phyloP scores from a whole-genome alignment of 30 jellyfish, hydroid and myxozoan genomes.

The Aurelia sp. region DNA sequence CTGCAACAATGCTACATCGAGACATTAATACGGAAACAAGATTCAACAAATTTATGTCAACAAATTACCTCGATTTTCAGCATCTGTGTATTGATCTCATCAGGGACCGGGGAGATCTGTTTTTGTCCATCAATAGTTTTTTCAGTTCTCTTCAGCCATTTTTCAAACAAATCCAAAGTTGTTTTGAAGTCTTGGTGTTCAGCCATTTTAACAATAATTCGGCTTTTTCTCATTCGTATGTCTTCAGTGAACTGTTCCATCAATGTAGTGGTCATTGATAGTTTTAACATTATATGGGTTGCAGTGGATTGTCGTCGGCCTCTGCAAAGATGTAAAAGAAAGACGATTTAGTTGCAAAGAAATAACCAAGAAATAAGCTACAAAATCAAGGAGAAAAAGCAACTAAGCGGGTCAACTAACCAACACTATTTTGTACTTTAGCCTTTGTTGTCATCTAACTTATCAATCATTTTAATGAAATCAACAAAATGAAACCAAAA shows the following conservation, averaged over 20 bases:
- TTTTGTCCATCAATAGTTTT: slow-evolving; percentile 71
- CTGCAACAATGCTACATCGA: no score
- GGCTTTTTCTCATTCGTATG: slow-evolving; percentile 62
- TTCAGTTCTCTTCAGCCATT: slow-evolving; percentile 89
- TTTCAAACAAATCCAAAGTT: slow-evolving; percentile 73
- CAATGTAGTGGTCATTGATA: slow-evolving; percentile 54
- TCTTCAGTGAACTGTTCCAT: slow-evolving; percentile 77
- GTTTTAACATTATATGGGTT: slow-evolving; percentile 56
- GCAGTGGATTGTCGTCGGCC: slow-evolving; percentile 81
- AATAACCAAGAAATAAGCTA: no score
- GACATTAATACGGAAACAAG: no score
- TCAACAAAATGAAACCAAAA: no score
- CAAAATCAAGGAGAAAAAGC: no score
- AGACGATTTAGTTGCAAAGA: no score
- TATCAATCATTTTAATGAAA: no score
- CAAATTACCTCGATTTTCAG: slow-evolving; percentile 66
- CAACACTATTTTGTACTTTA: no score
- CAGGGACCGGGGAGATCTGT: slow-evolving; percentile 67
- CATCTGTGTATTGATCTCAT: slow-evolving; percentile 72
- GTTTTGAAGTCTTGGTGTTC: slow-evolving; percentile 77
- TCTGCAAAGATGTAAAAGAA: neutral
- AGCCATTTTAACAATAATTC: slow-evolving; percentile 63
- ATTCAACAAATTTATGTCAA: no score
- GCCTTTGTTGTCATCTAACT: no score
- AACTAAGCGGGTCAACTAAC: no score